Evolutionary conservation across 2,113 vertebrate genomes (phyloP).

Genomic region (Odocoileus hemionus): DNA sequence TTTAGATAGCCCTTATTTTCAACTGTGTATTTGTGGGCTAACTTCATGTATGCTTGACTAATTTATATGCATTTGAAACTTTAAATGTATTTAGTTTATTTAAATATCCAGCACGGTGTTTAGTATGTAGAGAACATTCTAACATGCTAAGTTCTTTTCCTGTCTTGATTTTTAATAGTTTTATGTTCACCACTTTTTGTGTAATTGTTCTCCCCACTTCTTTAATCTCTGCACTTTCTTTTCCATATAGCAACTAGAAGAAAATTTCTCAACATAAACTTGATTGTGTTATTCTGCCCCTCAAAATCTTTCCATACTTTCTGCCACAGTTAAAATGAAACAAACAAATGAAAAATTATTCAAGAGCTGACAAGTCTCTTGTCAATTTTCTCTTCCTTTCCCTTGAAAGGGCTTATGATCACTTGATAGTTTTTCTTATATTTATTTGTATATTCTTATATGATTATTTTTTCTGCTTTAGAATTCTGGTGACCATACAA

Average conservation of each 20-base stretch:
- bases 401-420: background rate
- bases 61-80: conserved; percentile 38
- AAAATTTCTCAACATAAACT: background rate
- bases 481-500: background rate
- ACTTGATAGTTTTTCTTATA: background rate
- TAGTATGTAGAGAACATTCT: background rate
- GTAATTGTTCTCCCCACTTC: background rate
- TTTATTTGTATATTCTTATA: background rate
- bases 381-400: background rate
- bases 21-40: conserved; percentile 41
- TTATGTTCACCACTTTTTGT: background rate
- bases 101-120: background rate
- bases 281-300: background rate
- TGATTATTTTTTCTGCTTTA: background rate
- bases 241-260: background rate
- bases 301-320: background rate
- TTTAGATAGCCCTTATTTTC: conserved; percentile 48
- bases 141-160: background rate
- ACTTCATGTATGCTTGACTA: conserved; percentile 14
- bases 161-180: background rate
- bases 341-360: background rate
- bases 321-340: background rate
- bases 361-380: background rate
- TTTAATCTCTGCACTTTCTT: background rate
- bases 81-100: background rate